A percentile compares a stretch with the other conserved stretches of the same genome.
phyloP scores from a whole-genome alignment of 2,888 invertebrate genomes.

The Pachycephus smyrnensis region DNA sequence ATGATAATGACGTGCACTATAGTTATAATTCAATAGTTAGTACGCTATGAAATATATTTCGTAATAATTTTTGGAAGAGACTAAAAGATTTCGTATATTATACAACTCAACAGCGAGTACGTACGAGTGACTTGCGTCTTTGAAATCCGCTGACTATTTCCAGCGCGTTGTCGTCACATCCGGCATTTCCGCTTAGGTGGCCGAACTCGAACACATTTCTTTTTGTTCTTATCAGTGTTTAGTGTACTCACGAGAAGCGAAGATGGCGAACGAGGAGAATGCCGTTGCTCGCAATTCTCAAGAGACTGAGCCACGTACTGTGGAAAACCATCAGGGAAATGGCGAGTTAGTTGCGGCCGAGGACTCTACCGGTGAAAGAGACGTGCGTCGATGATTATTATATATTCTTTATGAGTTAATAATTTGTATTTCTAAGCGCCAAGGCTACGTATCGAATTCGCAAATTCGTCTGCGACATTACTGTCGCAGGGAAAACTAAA shows the following conservation, averaged over 20 bases:
- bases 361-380: constrained; percentile 44
- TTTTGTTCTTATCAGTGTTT: constrained; percentile 3
- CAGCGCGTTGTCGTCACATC: neutral
- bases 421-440: neutral
- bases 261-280: constrained; percentile 41
- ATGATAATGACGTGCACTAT: neutral
- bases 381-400: constrained; percentile 41
- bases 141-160: neutral
- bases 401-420: neutral
- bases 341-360: constrained; percentile 46
- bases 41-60: neutral
- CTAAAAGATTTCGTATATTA: neutral
- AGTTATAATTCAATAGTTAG: neutral
- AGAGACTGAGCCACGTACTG: constrained; percentile 34
- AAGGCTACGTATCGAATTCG: neutral
- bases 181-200: constrained; percentile 6
- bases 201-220: neutral
- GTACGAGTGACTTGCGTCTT: neutral
- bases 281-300: constrained; percentile 35
- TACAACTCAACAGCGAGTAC: neutral
- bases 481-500: neutral
- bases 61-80: neutral
- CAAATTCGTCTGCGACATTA: neutral
- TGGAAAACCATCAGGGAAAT: constrained; percentile 48
- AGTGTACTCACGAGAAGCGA: constrained; percentile 3